These are phyloP conservation scores for Ondatra zibethicus DNA, from an alignment of 2,113 vertebrate species.

Conservation along the genomic window DNA sequence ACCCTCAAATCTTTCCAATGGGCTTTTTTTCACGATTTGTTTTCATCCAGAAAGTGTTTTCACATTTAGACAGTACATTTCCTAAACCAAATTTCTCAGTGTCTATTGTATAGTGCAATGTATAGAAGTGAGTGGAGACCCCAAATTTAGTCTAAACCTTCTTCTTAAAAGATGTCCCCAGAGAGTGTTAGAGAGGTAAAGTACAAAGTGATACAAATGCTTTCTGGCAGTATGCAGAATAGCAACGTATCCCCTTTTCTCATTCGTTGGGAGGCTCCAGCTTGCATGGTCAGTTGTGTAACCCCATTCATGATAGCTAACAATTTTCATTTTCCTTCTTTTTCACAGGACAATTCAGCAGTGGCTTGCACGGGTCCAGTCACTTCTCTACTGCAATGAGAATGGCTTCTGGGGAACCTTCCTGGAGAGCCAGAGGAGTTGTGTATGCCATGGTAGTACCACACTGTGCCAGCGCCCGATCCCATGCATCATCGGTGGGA, in stretches of 20 bases:
- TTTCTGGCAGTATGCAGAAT: not conserved
- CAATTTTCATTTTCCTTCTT: conserved; percentile 44
- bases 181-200: accelerated
- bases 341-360: conserved; percentile 96
- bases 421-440: conserved; percentile 97
- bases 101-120: not conserved
- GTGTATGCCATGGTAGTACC: conserved; percentile 96
- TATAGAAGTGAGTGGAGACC: not conserved
- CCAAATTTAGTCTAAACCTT: not conserved
- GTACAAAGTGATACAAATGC: not conserved
- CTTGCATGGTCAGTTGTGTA: no score
- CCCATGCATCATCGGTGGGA: conserved; percentile 97
- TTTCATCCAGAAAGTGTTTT: not conserved
- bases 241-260: no score
- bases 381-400: conserved; percentile 99
- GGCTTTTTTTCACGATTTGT: not conserved
- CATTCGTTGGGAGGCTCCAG: not conserved
- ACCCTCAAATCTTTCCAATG: not conserved
- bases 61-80: not conserved
- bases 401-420: conserved; percentile 99
- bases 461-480: conserved; percentile 97
- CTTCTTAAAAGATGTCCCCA: not conserved
- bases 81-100: not conserved
- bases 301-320: not conserved
- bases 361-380: conserved; percentile 98